Percentiles rank a stretch among this genome's conserved stretches.
Conservation (phyloP, 1,140 invertebrate genomes). For the Chrysoperla carnea region DNA sequence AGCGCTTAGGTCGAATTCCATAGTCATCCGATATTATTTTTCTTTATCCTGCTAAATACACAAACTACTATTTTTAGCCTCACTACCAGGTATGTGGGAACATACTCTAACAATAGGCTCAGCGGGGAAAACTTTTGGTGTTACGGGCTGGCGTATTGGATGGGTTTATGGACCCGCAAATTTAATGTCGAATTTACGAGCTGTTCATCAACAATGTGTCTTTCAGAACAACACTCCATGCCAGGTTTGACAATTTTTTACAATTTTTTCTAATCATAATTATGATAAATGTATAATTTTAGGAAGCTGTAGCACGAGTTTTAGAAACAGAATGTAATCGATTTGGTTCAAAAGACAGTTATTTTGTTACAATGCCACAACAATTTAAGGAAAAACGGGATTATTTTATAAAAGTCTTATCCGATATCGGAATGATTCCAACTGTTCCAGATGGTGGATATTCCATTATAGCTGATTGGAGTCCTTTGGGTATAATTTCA, state of each 20-base stretch:
- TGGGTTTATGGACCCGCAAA: slow-evolving; percentile 84
- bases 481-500: slow-evolving; percentile 36
- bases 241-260: slow-evolving; percentile 28
- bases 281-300: background rate
- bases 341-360: slow-evolving; percentile 61
- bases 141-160: slow-evolving; percentile 95
- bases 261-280: background rate
- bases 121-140: slow-evolving; percentile 94
- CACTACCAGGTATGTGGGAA: slow-evolving; percentile 93
- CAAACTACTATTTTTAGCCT: too few relatives aligned
- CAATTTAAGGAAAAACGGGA: slow-evolving; percentile 76
- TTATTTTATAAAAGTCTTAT: slow-evolving; percentile 58
- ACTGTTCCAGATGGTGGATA: slow-evolving; percentile 92
- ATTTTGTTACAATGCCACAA: slow-evolving; percentile 58
- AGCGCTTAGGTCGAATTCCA: too few relatives aligned
- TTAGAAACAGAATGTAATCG: slow-evolving; percentile 73
- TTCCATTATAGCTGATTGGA: slow-evolving; percentile 91
- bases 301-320: slow-evolving; percentile 75
- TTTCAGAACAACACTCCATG: slow-evolving; percentile 80
- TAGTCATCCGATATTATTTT: too few relatives aligned
- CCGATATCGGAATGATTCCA: slow-evolving; percentile 71
- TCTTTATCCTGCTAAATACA: too few relatives aligned
- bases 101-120: slow-evolving; percentile 94
- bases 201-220: slow-evolving; percentile 87
- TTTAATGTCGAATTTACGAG: slow-evolving; percentile 62